Percentiles rank a stretch among this genome's conserved stretches.
Evolutionary conservation across 2,888 invertebrate genomes (phyloP).

Genomic region (Aporophyla lueneburgensis): DNA sequence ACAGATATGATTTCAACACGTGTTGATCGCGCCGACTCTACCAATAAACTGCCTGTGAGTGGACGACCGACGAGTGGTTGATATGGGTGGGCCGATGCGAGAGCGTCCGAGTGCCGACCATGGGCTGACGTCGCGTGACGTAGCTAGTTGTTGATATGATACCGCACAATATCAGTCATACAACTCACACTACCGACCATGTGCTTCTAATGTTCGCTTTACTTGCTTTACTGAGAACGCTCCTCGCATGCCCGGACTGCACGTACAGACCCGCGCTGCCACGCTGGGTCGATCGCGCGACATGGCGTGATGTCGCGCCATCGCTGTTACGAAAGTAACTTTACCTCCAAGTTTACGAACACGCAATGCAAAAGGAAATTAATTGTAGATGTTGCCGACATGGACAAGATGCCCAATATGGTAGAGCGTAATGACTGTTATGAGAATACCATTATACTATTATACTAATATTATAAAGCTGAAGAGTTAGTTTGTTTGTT

Average conservation of each 20-base stretch:
- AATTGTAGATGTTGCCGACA: slow-evolving; percentile 42
- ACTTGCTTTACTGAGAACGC: slow-evolving; percentile 40
- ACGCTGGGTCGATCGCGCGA: slow-evolving; percentile 80
- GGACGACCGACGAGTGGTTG: no score
- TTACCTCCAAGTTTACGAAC: slow-evolving; percentile 56
- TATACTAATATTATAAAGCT: no score
- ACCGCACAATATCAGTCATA: slow-evolving; percentile 65
- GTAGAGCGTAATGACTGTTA: slow-evolving; percentile 13
- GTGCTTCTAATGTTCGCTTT: slow-evolving; percentile 63
- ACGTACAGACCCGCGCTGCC: slow-evolving; percentile 44
- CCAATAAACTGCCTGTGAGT: slow-evolving; percentile 76
- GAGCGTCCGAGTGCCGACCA: slow-evolving; percentile 63
- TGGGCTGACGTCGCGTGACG: slow-evolving; percentile 81
- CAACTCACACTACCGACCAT: slow-evolving; percentile 67
- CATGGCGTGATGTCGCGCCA: slow-evolving; percentile 87
- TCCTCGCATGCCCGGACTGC: slow-evolving; percentile 25
- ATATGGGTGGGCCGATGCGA: slow-evolving; percentile 72
- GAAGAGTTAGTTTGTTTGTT: no score
- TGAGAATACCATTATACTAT: slow-evolving; percentile 23
- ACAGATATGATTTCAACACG: slow-evolving; percentile 77
- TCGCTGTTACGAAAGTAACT: slow-evolving; percentile 82
- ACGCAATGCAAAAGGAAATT: slow-evolving; percentile 60
- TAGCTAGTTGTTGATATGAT: slow-evolving; percentile 70
- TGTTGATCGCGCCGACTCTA: slow-evolving; percentile 77
- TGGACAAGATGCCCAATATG: slow-evolving; percentile 32